Evolutionary conservation across 2,113 vertebrate genomes (phyloP).

Genomic region (Corythornis cristatus): DNA sequence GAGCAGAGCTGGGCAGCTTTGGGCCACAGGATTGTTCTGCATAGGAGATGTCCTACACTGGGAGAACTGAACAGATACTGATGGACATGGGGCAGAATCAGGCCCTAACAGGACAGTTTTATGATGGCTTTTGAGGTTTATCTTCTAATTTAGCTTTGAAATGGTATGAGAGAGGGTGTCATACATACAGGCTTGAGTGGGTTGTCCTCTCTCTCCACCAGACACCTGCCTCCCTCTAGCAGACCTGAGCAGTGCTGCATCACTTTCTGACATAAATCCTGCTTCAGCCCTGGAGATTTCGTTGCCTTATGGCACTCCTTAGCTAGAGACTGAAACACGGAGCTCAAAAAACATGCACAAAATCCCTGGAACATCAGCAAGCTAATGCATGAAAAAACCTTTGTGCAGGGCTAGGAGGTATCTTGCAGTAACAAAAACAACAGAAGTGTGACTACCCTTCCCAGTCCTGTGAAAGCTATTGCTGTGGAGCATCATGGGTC

Average conservation of each 20-base stretch:
- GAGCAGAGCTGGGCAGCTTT: not conserved
- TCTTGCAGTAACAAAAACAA: not conserved
- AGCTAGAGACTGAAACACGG: not conserved
- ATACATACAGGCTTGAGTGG: not conserved
- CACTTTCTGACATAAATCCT: not conserved
- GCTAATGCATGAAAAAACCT: accelerated
- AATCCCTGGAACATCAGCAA: not conserved
- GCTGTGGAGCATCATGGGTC: not conserved
- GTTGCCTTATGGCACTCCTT: not conserved
- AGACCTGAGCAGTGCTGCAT: not conserved
- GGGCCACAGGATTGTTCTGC: not conserved
- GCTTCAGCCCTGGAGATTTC: not conserved
- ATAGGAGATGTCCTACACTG: not conserved
- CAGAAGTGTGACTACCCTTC: not conserved
- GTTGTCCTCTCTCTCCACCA: not conserved
- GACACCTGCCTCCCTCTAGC: not conserved
- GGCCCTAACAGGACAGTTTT: not conserved
- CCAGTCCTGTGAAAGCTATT: not conserved
- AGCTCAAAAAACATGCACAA: not conserved
- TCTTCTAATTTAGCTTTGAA: not conserved
- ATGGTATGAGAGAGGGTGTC: not conserved
- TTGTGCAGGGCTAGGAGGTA: not conserved
- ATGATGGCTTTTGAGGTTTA: not conserved
- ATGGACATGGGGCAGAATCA: not conserved
- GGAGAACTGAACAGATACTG: not conserved